Evolutionary conservation across 1,140 invertebrate genomes (phyloP), one percentile per base, ranked within the genome.

Genomic region (Marisa cornuarietis): DNA sequence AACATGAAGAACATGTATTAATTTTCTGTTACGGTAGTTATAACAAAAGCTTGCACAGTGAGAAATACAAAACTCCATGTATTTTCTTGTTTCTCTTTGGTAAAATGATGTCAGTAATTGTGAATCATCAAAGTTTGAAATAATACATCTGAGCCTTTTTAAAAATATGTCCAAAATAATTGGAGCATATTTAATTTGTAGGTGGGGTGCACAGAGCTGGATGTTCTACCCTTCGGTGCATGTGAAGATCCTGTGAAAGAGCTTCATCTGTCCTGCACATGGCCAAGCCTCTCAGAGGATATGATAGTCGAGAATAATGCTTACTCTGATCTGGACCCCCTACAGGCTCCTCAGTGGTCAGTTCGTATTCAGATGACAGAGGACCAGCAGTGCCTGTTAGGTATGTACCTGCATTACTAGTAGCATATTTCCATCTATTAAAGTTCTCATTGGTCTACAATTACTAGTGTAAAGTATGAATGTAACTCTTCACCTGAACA

Each of bases 281-380:
- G 97, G 97, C 95, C 95, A 6, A 93, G 94, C 88, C 92, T 98
- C 71, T 93, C 94, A 8, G 97, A 98, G 88, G 95, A 95, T 89
- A 93, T 96, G 54, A 94, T 98, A 52, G 94, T 97, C 2, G 97
- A 99, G 87, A 96, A 94, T 83, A 94, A 96, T 87, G 94, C 93
- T 78, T 96, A 96, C 83, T 89, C 91, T 63, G 96, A 98, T 91
- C 94, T 99, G 84, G 94, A 97, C 87, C 96, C 97, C 16, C 91
- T 95, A 49, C 93, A 95, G 85, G 96, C 97, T 49, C 95, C 95
- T 0, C 93, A 94, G 81, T 98, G 97, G 93, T 90, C 90, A 65
- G 89, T 92, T 73, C 84, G 90, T 58, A 85, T 92, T 58, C 84
- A 87, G 26, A 90, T 92, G 83, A 85, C 88, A 24, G 90, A 92